Conservation (phyloP, 2,888 invertebrate species). For the Enchytraeus crypticus region DNA sequence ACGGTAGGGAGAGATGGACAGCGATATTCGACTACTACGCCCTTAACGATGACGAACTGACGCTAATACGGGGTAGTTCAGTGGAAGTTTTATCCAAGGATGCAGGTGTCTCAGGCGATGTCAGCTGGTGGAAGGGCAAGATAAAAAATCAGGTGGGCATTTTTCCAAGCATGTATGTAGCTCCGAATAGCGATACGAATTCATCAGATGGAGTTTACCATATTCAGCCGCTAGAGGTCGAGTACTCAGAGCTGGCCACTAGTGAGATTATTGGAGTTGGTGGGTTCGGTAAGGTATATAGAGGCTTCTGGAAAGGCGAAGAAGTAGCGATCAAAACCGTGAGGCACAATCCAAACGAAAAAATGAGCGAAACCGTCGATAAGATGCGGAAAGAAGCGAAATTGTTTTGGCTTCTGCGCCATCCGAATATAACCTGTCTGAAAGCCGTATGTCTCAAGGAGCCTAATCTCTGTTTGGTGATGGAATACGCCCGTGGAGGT, state of each 20-base stretch:
- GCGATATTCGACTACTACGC: conserved; percentile 87
- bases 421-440: conserved; percentile 88
- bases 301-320: conserved; percentile 53
- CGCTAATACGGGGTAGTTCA: conserved; percentile 74
- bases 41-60: conserved; percentile 86
- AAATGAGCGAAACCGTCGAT: conserved; percentile 71
- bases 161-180: conserved; percentile 88
- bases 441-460: conserved; percentile 84
- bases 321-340: conserved; percentile 93
- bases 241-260: conserved; percentile 72
- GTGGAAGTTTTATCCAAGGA: conserved; percentile 85
- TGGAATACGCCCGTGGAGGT: conserved; percentile 91
- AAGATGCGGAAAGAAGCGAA: conserved; percentile 91
- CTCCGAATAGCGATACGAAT: conserved; percentile 30
- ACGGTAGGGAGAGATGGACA: conserved; percentile 58
- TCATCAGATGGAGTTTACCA: too few relatives aligned
- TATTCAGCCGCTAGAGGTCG: conserved; percentile 73
- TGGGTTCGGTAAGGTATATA: conserved; percentile 78
- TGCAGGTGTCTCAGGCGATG: conserved; percentile 87
- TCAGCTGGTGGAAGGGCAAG: conserved; percentile 97
- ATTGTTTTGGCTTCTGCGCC: conserved; percentile 84
- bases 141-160: conserved; percentile 66
- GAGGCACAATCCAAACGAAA: conserved; percentile 78
- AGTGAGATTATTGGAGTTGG: conserved; percentile 92
- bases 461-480: conserved; percentile 86